A percentile compares a stretch with the other conserved stretches of the same genome.
phyloP scores from a whole-genome alignment of 2,888 invertebrate genomes.

The Luperina testacea region DNA sequence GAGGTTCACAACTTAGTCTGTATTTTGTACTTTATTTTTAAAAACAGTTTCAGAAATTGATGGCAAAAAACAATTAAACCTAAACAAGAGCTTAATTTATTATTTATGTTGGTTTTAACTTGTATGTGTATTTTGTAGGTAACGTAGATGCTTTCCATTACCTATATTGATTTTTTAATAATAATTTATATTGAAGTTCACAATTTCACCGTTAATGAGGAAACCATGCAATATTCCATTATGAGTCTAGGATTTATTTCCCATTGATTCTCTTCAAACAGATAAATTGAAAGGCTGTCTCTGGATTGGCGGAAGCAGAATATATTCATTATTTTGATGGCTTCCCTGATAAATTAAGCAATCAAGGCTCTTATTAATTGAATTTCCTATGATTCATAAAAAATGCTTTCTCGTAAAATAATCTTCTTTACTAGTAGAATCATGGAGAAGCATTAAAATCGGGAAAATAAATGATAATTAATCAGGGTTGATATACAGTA shows the following conservation, averaged over 20 bases:
- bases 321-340: constrained; percentile 45
- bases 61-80: neutral
- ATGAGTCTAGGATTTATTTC: constrained; percentile 28
- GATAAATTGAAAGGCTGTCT: constrained; percentile 28
- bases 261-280: constrained; percentile 16
- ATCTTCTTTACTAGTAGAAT: neutral
- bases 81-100: neutral
- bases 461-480: constrained; percentile 9
- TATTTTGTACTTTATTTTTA: no score
- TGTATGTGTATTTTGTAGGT: neutral
- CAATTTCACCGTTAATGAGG: constrained; percentile 1
- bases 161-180: neutral
- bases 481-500: neutral
- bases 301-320: constrained; percentile 20
- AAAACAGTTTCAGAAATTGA: neutral
- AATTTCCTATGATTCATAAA: constrained; percentile 17
- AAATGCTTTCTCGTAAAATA: neutral
- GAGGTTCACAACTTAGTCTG: no score
- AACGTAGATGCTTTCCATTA: neutral
- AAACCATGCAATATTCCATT: constrained; percentile 19
- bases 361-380: constrained; percentile 23
- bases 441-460: neutral
- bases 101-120: neutral
- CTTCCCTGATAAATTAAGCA: constrained; percentile 30
- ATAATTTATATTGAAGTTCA: constrained; percentile 11